Conservation (phyloP, 1,140 invertebrate species). For the Diuraphis noxia region DNA sequence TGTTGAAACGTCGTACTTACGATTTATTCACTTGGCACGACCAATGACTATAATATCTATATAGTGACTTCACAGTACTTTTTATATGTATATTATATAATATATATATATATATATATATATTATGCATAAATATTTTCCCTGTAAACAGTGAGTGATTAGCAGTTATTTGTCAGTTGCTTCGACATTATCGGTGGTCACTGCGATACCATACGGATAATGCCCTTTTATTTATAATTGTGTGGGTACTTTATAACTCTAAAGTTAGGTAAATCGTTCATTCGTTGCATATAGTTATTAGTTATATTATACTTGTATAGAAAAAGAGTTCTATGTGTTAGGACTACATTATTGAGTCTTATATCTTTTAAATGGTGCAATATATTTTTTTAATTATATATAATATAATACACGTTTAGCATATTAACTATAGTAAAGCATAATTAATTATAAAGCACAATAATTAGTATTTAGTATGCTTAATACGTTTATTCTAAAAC, state of each 20-base stretch:
- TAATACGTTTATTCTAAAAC: background rate
- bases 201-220: too few relatives aligned
- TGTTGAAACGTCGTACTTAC: background rate
- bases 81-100: too few relatives aligned
- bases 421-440: background rate
- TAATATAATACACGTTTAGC: background rate
- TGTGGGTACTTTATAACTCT: background rate
- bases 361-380: background rate
- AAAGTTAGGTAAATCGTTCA: background rate
- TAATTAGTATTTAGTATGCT: too few relatives aligned
- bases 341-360: background rate
- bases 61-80: too few relatives aligned
- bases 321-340: background rate
- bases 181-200: too few relatives aligned
- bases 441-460: too few relatives aligned
- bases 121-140: background rate
- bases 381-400: background rate
- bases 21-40: background rate
- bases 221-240: too few relatives aligned
- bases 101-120: too few relatives aligned
- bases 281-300: background rate
- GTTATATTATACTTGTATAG: too few relatives aligned
- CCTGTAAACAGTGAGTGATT: background rate
- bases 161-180: too few relatives aligned
- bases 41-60: too few relatives aligned